Evolutionary conservation across 2,888 invertebrate species (phyloP), one percentile per base, ranked within the genome.

Genomic region (Catocala nupta): DNA sequence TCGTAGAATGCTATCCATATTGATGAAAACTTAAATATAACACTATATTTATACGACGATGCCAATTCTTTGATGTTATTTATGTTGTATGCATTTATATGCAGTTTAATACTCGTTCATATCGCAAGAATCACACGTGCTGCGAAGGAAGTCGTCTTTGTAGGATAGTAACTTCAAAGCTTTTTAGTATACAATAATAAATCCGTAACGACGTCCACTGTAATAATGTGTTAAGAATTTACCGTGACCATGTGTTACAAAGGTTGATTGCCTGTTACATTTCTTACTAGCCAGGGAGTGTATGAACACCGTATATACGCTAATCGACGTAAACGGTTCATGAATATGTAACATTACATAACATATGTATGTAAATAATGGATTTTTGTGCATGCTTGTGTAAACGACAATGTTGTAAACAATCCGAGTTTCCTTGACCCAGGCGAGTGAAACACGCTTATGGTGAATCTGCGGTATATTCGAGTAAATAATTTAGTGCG

Each of bases 401-500:
- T 36, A 47, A 39, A n/a, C 47, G 42, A 71, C 70, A 67, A 55
- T 65, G 71, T 73, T 67, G 75, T 73, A 68, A 75, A 76, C 74
- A 82, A 66, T 73, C 75, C 76, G 73, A 77, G 80, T 83, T 83
- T 81, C 87, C 86, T 87, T 89, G 90, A 90, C 88, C 89, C 81
- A 71, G 81, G 70, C 71, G 73, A 71, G 71, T 77, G 77, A 75
- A 76, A 63, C 74, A 70, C 75, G 78, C 77, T 78, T 78, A 81
- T 81, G 79, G 81, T 76, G 76, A 67, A 75, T 80, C 75, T 78
- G 74, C 78, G 74, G 80, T 81, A 85, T 81, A 81, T 73, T 83
- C 70, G 81, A 81, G 76, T 84, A 83, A 85, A 88, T 89, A 87
- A 88, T 90, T 90, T 85, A 85, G 89, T 91, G 88, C 89, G 90